These are phyloP conservation scores for Portevinia maculata DNA, from an alignment of 2,888 invertebrate species.

Conservation along the genomic window DNA sequence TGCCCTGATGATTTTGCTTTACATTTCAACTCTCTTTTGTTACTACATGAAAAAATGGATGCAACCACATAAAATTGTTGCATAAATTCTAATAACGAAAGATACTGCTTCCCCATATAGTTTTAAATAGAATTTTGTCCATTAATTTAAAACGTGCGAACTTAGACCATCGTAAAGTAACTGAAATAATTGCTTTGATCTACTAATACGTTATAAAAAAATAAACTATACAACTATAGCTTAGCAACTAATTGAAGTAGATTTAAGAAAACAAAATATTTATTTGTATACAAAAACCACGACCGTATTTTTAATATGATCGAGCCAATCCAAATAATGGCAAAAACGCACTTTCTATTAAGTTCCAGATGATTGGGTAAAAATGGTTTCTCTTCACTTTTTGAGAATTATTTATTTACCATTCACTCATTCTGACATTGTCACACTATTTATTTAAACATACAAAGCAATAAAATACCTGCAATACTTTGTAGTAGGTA, in stretches of 20 bases:
- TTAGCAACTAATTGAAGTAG: constrained; percentile 47
- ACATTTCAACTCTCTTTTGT: constrained; percentile 95
- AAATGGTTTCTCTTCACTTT: constrained; percentile 19
- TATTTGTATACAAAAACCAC: constrained; percentile 34
- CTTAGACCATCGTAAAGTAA: constrained; percentile 31
- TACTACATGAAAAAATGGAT: constrained; percentile 97
- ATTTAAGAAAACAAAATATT: constrained; percentile 14
- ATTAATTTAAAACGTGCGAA: constrained; percentile 11
- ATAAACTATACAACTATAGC: constrained; percentile 32
- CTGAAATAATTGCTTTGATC: constrained; percentile 8
- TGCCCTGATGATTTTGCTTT: constrained; percentile 93
- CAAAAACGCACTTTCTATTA: constrained; percentile 70
- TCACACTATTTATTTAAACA: constrained; percentile 30
- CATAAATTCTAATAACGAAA: constrained; percentile 81
- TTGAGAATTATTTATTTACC: background rate
- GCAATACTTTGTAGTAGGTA: background rate
- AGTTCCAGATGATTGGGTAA: constrained; percentile 63
- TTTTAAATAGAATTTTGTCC: constrained; percentile 47
- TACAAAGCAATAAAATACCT: background rate
- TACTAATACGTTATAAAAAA: constrained; percentile 48
- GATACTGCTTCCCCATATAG: constrained; percentile 49
- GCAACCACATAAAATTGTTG: constrained; percentile 91
- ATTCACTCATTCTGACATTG: background rate
- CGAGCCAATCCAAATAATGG: constrained; percentile 20
- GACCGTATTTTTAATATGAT: constrained; percentile 28